Percentiles rank a stretch among this genome's conserved stretches.
These are phyloP conservation scores for Loris lydekkerianus DNA, from an alignment of 2,797 vertebrate genomes.

Conservation along the genomic window DNA sequence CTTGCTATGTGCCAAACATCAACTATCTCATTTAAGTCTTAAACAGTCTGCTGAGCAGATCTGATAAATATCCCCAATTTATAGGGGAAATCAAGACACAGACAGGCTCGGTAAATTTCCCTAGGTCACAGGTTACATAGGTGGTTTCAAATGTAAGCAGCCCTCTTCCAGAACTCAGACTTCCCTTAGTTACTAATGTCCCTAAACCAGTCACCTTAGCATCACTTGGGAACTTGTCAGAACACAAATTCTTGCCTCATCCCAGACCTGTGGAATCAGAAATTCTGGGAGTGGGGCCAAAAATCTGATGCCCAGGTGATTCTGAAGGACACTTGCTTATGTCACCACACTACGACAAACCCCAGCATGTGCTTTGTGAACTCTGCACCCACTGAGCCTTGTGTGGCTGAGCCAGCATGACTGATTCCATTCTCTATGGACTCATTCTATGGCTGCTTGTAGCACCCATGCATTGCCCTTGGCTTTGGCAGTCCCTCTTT, in stretches of 20 bases:
- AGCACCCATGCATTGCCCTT: too few relatives aligned
- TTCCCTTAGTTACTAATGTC: not conserved
- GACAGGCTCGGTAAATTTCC: not conserved
- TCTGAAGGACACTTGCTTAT: not conserved
- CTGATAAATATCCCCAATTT: not conserved
- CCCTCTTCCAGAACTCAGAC: not conserved
- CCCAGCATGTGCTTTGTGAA: rapidly evolving
- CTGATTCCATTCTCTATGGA: not conserved
- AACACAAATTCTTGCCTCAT: not conserved
- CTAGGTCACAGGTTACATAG: not conserved
- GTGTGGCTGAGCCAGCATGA: too few relatives aligned
- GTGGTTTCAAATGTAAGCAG: not conserved
- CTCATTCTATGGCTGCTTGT: not conserved
- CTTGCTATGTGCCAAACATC: not conserved
- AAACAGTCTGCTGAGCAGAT: not conserved
- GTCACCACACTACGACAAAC: not conserved
- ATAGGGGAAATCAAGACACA: not conserved
- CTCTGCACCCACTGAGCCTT: not conserved
- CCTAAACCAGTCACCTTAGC: not conserved
- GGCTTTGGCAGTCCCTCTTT: not conserved
- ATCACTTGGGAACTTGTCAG: not conserved
- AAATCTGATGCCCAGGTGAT: not conserved
- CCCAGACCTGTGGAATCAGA: not conserved
- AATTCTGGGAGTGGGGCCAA: not conserved
- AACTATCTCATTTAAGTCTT: not conserved